These are phyloP conservation scores for Tenthredo mesomela DNA, from an alignment of 2,888 invertebrate species.

Conservation along the genomic window DNA sequence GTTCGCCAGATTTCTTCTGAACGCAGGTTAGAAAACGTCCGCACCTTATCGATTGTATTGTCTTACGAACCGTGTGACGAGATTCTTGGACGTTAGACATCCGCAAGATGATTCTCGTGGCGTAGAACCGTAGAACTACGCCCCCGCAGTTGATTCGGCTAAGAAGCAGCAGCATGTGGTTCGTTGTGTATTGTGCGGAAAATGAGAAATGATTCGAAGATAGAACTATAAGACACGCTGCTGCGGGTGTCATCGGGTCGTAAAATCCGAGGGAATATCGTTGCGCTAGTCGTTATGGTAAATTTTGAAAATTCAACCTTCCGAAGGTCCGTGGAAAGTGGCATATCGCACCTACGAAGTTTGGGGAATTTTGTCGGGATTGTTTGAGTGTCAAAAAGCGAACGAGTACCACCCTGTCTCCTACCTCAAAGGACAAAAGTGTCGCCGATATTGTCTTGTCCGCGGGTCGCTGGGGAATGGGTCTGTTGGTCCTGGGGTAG, in stretches of 20 bases:
- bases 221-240: neutral
- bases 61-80: neutral
- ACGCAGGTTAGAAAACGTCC: constrained; percentile 10
- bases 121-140: too few species aligned
- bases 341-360: neutral
- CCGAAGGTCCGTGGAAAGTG: neutral
- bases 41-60: neutral
- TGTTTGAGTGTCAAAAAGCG: neutral
- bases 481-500: neutral
- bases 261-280: neutral
- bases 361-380: neutral
- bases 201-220: neutral
- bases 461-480: neutral
- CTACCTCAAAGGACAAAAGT: neutral
- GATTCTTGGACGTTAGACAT: neutral
- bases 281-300: neutral
- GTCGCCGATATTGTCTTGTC: neutral
- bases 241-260: constrained; percentile 1
- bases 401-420: neutral
- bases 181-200: neutral
- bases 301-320: neutral
- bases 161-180: neutral
- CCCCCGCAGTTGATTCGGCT: neutral
- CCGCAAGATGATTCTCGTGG: neutral
- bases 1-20: neutral